phyloP scores from a whole-genome alignment of 2,113 vertebrate genomes.

The Talpa occidentalis region DNA sequence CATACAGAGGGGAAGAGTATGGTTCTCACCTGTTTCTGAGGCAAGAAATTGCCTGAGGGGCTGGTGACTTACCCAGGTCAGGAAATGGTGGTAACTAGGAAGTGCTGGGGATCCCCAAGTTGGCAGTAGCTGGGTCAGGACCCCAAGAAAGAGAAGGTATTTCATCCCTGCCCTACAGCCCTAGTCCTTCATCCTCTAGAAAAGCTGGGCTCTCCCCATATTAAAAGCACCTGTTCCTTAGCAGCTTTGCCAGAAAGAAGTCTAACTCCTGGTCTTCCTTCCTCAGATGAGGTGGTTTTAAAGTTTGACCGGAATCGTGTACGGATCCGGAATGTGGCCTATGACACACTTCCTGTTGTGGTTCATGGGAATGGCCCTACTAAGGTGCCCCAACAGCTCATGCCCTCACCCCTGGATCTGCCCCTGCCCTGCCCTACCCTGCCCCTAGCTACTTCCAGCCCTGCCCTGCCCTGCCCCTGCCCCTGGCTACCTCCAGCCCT shows the following conservation, averaged over 20 bases:
- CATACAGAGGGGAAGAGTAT: neutral
- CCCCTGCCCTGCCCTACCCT: neutral
- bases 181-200: neutral
- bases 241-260: neutral
- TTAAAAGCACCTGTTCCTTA: neutral
- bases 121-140: neutral
- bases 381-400: slow-evolving; percentile 83
- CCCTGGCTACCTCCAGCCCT: neutral
- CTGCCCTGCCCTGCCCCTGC: neutral
- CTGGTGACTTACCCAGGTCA: neutral
- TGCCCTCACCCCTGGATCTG: neutral
- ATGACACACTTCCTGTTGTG: slow-evolving; percentile 89
- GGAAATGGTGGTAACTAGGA: too few relatives aligned
- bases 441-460: neutral
- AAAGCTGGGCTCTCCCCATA: neutral
- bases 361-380: slow-evolving; percentile 91
- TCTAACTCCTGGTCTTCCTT: neutral
- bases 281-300: slow-evolving; percentile 89
- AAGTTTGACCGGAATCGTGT: slow-evolving; percentile 89
- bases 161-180: accelerated
- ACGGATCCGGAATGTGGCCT: slow-evolving; percentile 89
- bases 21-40: neutral
- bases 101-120: neutral
- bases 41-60: neutral
- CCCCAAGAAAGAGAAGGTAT: neutral